Base-by-base conservation (phyloP, 2,888 invertebrate species). In the Cybosia mesomella region DNA sequence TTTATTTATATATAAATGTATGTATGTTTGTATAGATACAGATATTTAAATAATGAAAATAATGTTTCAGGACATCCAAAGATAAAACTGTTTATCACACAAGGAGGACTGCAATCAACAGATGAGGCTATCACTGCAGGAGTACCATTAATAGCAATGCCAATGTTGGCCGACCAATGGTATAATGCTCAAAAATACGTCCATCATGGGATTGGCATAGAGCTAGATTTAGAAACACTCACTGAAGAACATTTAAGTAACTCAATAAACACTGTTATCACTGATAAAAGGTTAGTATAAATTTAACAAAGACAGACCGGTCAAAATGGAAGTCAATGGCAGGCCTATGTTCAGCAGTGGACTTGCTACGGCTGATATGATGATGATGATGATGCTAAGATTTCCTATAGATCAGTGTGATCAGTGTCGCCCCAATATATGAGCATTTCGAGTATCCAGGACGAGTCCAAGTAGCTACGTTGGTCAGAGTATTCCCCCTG, bases 31-130 rank as follows among this genome's bases (percentile, higher is more conserved):
- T n/a, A n/a, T n/a, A n/a, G n/a, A n/a, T n/a, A n/a, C n/a, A n/a
- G n/a, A n/a, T n/a, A n/a, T n/a, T n/a, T n/a, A n/a, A n/a, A n/a
- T n/a, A n/a, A n/a, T n/a, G n/a, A n/a, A n/a, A n/a, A 49, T 49
- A 9, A 49, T 49, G 1, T 49, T 49, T 49, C 75, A 91, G 90
- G 63, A 53, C 95, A 95, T 78, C 89, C 91, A 8, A 95, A 95
- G 66, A 71, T 95, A 0, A 95, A 93, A 74, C 43, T 86, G 0
- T 88, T 88, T 59, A 87, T 95, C 53, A 92, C 91, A 0, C 93
- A 94, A 86, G 92, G 91, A 32, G 93, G 94, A 15, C 69, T 92
- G 1, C 92, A 93, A 67, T 93, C 93, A 0, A 85, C 91, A 0
- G 91, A 93, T 55, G 94, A 95, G 79, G 88, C 93, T 0, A 89